phyloP scores from a whole-genome alignment of 1,140 invertebrate genomes.

The Potamilus streckersoni region DNA sequence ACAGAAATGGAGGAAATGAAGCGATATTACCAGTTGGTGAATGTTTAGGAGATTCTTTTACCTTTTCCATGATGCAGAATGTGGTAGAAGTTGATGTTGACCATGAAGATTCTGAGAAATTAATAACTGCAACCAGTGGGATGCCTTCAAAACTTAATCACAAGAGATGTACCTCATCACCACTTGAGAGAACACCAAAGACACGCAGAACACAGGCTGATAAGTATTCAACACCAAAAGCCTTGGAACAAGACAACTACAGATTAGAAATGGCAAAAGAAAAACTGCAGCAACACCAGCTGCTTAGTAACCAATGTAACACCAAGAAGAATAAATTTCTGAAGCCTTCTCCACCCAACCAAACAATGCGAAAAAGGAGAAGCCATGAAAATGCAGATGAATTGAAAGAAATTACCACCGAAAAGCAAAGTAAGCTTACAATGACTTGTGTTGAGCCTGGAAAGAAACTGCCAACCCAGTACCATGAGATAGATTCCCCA shows the following conservation, averaged over 20 bases:
- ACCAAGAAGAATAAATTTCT: too few relatives aligned
- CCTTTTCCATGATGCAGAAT: constrained; percentile 51
- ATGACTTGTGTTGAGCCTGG: too few relatives aligned
- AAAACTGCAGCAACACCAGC: too few relatives aligned
- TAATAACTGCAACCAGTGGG: not conserved
- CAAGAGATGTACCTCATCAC: not conserved
- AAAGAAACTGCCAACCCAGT: too few relatives aligned
- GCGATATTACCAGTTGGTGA: not conserved
- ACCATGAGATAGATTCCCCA: too few relatives aligned
- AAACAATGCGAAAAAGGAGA: not conserved
- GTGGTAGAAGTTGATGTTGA: constrained; percentile 23
- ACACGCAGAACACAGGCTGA: not conserved
- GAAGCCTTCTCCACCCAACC: not conserved
- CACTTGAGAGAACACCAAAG: not conserved
- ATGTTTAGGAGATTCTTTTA: constrained; percentile 25
- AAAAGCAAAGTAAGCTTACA: too few relatives aligned
- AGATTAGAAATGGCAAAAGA: too few relatives aligned
- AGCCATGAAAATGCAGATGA: constrained; percentile 3
- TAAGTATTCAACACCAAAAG: constrained; percentile 7
- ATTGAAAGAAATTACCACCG: too few relatives aligned
- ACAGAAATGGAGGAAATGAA: not conserved
- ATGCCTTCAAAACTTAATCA: not conserved
- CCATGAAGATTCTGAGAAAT: constrained; percentile 5
- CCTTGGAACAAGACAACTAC: not conserved
- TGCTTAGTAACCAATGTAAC: too few relatives aligned